These are phyloP conservation scores for Dicyrtoma fusca DNA, from an alignment of 2,888 invertebrate species.

Conservation along the genomic window DNA sequence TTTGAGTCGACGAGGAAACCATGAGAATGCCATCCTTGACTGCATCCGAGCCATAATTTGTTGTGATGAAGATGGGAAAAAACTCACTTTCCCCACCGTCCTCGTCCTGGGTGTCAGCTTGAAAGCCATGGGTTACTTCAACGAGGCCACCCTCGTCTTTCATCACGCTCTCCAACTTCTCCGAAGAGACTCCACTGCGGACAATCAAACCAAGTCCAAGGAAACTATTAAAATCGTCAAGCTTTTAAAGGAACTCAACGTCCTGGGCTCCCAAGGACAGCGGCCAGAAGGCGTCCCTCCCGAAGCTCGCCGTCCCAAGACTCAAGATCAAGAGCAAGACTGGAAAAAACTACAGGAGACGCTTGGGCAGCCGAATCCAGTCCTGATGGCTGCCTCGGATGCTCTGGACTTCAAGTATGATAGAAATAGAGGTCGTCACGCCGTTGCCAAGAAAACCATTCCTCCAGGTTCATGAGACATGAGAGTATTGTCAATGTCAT, in stretches of 20 bases:
- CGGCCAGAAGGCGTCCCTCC: too few relatives aligned
- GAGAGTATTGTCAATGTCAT: background rate
- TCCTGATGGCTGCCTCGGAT: conserved; percentile 42
- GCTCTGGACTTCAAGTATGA: conserved; percentile 43
- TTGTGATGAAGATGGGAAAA: background rate
- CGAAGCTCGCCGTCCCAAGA: background rate
- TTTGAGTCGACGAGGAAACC: conserved; percentile 30
- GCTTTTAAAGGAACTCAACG: conserved; percentile 39
- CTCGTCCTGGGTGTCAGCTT: conserved; percentile 30
- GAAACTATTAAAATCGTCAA: conserved; percentile 49
- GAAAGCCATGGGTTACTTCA: conserved; percentile 31
- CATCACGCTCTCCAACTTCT: conserved; percentile 41
- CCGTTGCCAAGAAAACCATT: conserved; percentile 47
- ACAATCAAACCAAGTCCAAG: conserved; percentile 47
- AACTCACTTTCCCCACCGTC: conserved; percentile 23
- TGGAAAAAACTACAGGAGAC: conserved; percentile 17
- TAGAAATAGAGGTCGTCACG: conserved; percentile 46
- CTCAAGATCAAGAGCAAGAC: background rate
- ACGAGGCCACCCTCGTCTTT: conserved; percentile 33
- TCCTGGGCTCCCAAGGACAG: too few relatives aligned
- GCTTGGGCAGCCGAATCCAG: conserved; percentile 36
- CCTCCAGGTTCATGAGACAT: conserved; percentile 47
- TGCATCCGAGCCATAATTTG: conserved; percentile 27
- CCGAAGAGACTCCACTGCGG: conserved; percentile 23
- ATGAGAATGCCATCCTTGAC: conserved; percentile 35